These are phyloP conservation scores for Conus betulinus DNA, from an alignment of 1,140 invertebrate species.

Conservation along the genomic window DNA sequence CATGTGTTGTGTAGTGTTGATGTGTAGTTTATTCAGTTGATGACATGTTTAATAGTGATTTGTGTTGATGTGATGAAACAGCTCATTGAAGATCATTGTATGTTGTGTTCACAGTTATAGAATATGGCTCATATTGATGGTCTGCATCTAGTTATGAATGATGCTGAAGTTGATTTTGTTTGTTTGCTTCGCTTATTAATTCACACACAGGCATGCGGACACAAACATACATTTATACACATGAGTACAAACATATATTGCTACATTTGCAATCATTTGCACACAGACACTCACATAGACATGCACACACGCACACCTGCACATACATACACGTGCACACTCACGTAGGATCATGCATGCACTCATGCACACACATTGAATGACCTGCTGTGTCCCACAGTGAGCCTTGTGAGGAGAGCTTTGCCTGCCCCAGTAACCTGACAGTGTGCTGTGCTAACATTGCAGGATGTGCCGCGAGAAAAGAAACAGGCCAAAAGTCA, in stretches of 20 bases:
- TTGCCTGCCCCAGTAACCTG: neutral
- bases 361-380: neutral
- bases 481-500: constrained; percentile 79
- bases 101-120: too few species aligned
- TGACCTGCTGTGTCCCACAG: neutral
- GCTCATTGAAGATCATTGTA: too few species aligned
- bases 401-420: neutral
- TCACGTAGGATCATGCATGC: neutral
- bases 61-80: too few species aligned
- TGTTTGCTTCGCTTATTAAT: too few species aligned
- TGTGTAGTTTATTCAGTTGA: too few species aligned
- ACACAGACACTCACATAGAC: neutral
- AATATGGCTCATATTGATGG: too few species aligned
- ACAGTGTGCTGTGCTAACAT: constrained; percentile 19
- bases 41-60: too few species aligned
- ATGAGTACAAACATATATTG: too few species aligned
- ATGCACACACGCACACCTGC: neutral
- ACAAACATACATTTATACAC: neutral
- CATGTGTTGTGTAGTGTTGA: too few species aligned
- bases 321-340: neutral
- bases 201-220: neutral
- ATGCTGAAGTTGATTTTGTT: too few species aligned
- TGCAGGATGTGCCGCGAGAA: constrained; percentile 27
- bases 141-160: too few species aligned
- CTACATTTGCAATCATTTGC: neutral